Conservation (phyloP, 1,140 invertebrate species). For the Acromyrmex charruanus region DNA sequence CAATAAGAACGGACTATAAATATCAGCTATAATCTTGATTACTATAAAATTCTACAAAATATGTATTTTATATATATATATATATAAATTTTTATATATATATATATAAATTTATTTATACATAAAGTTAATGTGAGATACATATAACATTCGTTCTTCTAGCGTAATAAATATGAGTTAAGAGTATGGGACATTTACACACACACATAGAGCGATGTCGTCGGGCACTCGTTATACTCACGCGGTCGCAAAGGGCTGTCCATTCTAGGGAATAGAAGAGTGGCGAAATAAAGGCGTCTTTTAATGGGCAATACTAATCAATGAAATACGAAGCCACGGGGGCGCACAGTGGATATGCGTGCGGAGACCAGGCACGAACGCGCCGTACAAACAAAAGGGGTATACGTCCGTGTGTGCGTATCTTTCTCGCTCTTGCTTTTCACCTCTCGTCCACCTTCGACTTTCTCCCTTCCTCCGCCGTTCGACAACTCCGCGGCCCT, state of each 20-base stretch:
- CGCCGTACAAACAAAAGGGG: slow-evolving; percentile 83
- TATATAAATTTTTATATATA: not conserved
- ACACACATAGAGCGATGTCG: not conserved
- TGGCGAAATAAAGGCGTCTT: slow-evolving; percentile 82
- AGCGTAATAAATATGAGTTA: slow-evolving; percentile 27
- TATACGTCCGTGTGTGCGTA: slow-evolving; percentile 74
- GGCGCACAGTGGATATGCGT: slow-evolving; percentile 68
- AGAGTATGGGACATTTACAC: not conserved
- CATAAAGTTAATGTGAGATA: not conserved
- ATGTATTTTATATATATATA: too few species aligned
- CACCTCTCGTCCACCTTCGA: slow-evolving; percentile 13
- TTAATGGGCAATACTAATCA: slow-evolving; percentile 86
- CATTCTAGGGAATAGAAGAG: slow-evolving; percentile 71
- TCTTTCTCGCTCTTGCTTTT: slow-evolving; percentile 57
- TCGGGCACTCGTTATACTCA: slow-evolving; percentile 32
- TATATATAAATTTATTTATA: not conserved
- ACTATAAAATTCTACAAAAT: not conserved
- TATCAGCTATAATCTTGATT: not conserved
- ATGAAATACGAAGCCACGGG: slow-evolving; percentile 83
- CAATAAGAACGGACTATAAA: too few species aligned
- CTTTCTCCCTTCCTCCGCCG: slow-evolving; percentile 37
- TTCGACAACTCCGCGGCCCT: slow-evolving; percentile 30
- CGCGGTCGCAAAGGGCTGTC: slow-evolving; percentile 52
- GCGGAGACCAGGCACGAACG: slow-evolving; percentile 69
- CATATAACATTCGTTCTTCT: not conserved